Base-by-base conservation (phyloP, 2,797 vertebrate genomes). In the Pseudocheirus occidentalis region DNA sequence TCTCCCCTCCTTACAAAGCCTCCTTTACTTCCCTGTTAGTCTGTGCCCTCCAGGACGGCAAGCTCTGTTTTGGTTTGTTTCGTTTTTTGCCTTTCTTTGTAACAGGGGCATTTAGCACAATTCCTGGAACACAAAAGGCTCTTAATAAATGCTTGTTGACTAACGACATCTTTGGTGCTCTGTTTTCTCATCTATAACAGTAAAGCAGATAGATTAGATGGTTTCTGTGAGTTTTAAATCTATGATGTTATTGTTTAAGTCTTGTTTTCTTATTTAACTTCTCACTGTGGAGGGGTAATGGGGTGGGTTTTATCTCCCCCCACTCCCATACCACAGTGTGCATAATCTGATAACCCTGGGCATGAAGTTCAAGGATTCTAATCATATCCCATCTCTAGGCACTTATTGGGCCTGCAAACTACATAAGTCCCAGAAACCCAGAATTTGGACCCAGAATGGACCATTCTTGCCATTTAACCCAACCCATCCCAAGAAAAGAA, bases 181-280 rank as follows among this genome's bases (percentile, higher is more conserved):
- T 92, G 6, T 53, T 94, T 95, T 92, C 91, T 92, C 46, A 52
- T 18, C 40, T 92, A 92, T n/a, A 95, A 93, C 90, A 52, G n/a
- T 52, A 55, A 95, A 94, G 14, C 1, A 50, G 10, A 7, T 56
- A 9, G 53, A 73, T 73, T 93, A 58, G 13, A 55, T 81, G 81
- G 54, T 5, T 9, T 91, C 55, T 94, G 34, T 29, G 0, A 59
- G 28, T 29, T 0, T 29, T 29, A 59, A 10, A 24, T 94, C 14
- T 93, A 91, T 31, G 13, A 55, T 7, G 24, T 31, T 40, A 10
- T 7, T 5, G 0, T 34, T 53, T 92, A 55, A 91, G 62, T 94
- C 31, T 52, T 89, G 31, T 55, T 94, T 40, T 66, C 62, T 66
- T n/a, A 18, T 66, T 66, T n/a, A n/a, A 31, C 40, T 95, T 31